Percentiles rank a stretch among this genome's conserved stretches.
These are phyloP conservation scores for Callaeas wilsoni DNA, from an alignment of 2,113 vertebrate genomes.

Conservation along the genomic window DNA sequence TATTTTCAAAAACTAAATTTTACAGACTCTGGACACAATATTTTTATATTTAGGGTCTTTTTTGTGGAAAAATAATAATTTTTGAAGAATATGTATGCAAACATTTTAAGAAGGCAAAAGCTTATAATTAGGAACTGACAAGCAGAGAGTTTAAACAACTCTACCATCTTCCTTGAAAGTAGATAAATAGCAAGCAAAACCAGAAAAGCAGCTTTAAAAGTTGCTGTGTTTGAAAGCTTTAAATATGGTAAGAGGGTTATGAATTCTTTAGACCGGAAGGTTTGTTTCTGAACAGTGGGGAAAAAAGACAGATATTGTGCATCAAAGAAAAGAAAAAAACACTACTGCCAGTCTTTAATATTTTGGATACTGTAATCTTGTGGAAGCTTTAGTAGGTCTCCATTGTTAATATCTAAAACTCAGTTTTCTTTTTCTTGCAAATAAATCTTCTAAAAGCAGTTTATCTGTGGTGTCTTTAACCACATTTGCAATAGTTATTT, in stretches of 20 bases:
- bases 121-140: background rate
- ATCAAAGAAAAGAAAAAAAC: background rate
- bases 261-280: background rate
- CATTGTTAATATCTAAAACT: background rate
- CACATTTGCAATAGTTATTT: background rate
- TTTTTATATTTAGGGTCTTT: background rate
- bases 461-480: background rate
- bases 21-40: background rate
- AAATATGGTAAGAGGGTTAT: background rate
- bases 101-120: slow-evolving; percentile 12
- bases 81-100: background rate
- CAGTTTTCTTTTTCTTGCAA: background rate
- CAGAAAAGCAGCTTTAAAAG: background rate
- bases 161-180: background rate
- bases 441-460: background rate
- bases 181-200: background rate
- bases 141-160: background rate
- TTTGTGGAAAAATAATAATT: background rate
- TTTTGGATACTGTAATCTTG: background rate
- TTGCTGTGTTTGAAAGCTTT: background rate
- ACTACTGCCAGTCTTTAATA: background rate
- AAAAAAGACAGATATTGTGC: background rate
- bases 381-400: background rate
- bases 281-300: background rate
- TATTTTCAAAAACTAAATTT: background rate